phyloP scores from a whole-genome alignment of 2,113 vertebrate species.

The Vidua chalybeata region DNA sequence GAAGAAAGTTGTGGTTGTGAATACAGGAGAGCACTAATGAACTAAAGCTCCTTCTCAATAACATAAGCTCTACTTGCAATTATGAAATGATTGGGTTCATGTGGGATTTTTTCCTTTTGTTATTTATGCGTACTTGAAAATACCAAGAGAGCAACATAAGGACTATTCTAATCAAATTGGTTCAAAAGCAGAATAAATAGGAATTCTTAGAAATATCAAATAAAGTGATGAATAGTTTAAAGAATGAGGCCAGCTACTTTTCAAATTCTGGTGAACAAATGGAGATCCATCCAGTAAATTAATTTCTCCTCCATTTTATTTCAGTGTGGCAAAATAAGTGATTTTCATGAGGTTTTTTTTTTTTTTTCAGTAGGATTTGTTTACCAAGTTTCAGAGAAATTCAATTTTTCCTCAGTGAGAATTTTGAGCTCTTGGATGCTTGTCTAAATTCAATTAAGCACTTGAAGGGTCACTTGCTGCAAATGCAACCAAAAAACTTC shows the following conservation, averaged over 20 bases:
- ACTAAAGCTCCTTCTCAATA: background rate
- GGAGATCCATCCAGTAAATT: background rate
- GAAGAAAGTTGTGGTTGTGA: background rate
- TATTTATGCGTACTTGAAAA: background rate
- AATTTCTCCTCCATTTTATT: background rate
- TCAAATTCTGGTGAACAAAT: background rate
- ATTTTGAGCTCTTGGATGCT: background rate
- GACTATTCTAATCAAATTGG: background rate
- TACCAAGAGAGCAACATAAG: background rate
- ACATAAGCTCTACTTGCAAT: background rate
- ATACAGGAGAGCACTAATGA: slow-evolving; percentile 39
- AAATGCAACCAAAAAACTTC: background rate
- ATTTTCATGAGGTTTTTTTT: background rate
- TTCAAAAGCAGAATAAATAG: background rate
- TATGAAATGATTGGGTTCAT: background rate
- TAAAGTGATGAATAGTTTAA: background rate
- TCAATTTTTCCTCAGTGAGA: background rate
- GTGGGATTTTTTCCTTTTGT: background rate
- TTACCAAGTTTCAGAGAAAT: background rate
- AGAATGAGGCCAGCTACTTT: background rate
- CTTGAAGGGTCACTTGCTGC: background rate
- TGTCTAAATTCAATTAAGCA: background rate
- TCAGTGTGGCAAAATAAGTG: background rate
- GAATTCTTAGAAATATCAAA: background rate
- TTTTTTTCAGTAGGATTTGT: background rate